A percentile compares a stretch with the other conserved stretches of the same genome.
These are phyloP conservation scores for Mayetiola destructor DNA, from an alignment of 2,888 invertebrate species.

Conservation along the genomic window DNA sequence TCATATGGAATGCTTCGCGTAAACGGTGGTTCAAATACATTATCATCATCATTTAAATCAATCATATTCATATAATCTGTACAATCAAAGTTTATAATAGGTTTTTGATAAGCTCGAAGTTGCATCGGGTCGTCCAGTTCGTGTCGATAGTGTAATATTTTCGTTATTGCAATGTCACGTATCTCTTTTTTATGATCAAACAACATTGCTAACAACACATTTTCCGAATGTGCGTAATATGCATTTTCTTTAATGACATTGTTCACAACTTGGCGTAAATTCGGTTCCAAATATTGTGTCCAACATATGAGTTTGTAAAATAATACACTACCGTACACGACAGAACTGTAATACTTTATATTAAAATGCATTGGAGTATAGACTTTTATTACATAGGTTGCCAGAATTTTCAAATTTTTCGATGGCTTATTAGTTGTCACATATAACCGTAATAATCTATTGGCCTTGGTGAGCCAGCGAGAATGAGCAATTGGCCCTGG, in stretches of 20 bases:
- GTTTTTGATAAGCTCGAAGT: background rate
- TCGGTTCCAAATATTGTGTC: background rate
- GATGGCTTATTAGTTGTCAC: slow-evolving; percentile 14
- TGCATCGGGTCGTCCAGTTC: background rate
- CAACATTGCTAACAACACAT: background rate
- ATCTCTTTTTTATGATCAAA: background rate
- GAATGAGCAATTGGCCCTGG: slow-evolving; percentile 16
- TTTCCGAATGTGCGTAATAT: background rate
- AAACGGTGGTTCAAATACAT: background rate
- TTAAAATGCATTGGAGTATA: background rate
- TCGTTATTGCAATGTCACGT: background rate
- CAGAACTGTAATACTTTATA: background rate
- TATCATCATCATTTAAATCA: background rate
- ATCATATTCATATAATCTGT: background rate
- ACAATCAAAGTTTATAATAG: background rate
- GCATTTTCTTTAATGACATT: background rate
- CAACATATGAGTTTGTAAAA: background rate
- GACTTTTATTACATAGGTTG: slow-evolving; percentile 14
- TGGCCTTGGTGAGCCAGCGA: slow-evolving; percentile 17
- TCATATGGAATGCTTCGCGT: background rate
- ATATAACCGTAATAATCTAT: slow-evolving; percentile 16
- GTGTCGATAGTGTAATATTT: background rate
- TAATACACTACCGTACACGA: background rate
- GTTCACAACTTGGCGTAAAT: background rate
- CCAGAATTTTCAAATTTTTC: slow-evolving; percentile 14